Evolutionary conservation across 35 echinoderm and acorn worm genomes (phyloP).

Genomic region (Lytechinus pictus): DNA sequence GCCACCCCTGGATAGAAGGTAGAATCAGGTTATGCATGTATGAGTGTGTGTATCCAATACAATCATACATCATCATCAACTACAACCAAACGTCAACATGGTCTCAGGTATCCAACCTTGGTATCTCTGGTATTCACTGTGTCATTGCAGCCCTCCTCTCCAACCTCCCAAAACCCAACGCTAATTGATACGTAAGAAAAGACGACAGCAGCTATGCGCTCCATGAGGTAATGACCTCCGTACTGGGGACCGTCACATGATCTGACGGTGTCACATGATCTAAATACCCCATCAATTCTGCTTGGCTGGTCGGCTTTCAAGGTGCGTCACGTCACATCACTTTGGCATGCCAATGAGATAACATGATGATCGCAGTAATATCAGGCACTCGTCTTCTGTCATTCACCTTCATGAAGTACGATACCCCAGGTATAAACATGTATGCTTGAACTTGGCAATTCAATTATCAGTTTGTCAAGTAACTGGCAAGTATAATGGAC

Average conservation of each 20-base stretch:
- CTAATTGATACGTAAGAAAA: slow-evolving; percentile 44
- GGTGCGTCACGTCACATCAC: slow-evolving; percentile 6
- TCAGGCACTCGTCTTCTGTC: background rate
- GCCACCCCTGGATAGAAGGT: background rate
- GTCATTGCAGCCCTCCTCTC: slow-evolving; percentile 19
- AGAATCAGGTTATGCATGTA: background rate
- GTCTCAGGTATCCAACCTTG: background rate
- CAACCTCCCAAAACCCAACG: background rate
- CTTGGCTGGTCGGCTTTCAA: slow-evolving; percentile 24
- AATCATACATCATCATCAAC: slow-evolving; percentile 23
- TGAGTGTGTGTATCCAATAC: slow-evolving; percentile 26
- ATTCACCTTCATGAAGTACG: background rate
- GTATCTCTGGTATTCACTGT: slow-evolving; percentile 6
- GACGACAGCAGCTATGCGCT: slow-evolving; percentile 30
- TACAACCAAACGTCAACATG: slow-evolving; percentile 19
- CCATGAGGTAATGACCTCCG: slow-evolving; percentile 41
- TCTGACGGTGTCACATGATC: slow-evolving; percentile 5
- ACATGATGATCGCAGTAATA: background rate
- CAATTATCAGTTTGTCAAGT: background rate
- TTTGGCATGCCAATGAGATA: background rate
- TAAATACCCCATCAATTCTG: slow-evolving; percentile 29
- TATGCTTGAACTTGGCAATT: background rate
- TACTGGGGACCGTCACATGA: slow-evolving; percentile 18
- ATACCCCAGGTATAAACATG: background rate
- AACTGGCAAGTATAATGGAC: too few species aligned